Evolutionary conservation across 2,888 invertebrate species (phyloP), one percentile per base, ranked within the genome.

Genomic region (Pollenia labialis): DNA sequence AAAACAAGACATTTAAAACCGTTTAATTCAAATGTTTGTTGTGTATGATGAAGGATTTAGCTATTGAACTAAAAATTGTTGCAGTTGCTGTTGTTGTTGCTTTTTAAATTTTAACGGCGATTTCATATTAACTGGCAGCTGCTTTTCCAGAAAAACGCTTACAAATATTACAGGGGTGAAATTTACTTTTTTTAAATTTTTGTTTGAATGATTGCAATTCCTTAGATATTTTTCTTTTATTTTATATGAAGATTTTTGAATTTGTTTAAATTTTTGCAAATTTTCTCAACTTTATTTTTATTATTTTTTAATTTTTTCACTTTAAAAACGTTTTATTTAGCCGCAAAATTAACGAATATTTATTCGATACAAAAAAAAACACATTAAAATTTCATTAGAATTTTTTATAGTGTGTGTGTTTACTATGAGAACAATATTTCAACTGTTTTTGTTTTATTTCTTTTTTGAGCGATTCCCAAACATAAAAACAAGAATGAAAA

Each of bases 371-470:
- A 44, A n/a, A 4, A 56, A 32, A 23, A 18, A 42, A 32, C 10
- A 10, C 23, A 62, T 7, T 56, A 23, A 14, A 72, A 62, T 40
- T 74, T 48, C n/a, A 42, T 74, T 23, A 56, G 56, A 72, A 64
- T 72, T 69, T 40, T 81, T 75, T 60, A 52, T 80, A 52, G 64
- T 82, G 58, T 62, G 82, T 74, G 52, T 80, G 79, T 85, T 85
- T 74, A 68, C 84, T 18, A 79, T n/a, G 74, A 79, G 50, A 80
- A 68, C 60, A 60, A 75, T 42, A 68, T 85, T 68, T 74, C 75
- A 75, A 85, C 84, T 85, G 84, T 80, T 85, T 80, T 85, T 85
- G 79, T 84, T 66, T 79, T 83, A 71, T 46, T 84, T 50, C n/a
- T 50, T 72, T 75, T 66, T 69, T 69, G 46, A 68, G 46, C 64